A percentile compares a stretch with the other conserved stretches of the same genome.
Conservation (phyloP, 1,140 invertebrate species). For the Cyclina sinensis region DNA sequence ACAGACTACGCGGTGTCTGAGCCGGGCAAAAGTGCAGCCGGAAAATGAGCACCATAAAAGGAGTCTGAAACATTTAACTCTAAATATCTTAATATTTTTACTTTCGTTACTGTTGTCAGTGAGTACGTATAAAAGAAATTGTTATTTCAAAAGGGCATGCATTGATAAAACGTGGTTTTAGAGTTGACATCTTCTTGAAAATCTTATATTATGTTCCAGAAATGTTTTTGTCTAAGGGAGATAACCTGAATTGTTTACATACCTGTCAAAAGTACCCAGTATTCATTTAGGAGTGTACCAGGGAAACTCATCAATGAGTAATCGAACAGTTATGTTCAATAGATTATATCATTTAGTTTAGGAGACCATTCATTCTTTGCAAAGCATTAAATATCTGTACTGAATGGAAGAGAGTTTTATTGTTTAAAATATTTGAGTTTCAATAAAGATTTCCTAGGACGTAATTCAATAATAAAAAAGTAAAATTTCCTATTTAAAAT, state of each 20-base stretch:
- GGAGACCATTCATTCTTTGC: no score
- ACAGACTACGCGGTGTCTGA: not conserved
- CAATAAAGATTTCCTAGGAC: no score
- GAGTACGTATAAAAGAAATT: not conserved
- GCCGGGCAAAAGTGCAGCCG: constrained; percentile 4
- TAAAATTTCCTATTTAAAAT: no score
- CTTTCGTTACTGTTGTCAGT: not conserved
- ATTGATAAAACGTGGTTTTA: not conserved
- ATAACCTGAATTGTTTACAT: constrained; percentile 29
- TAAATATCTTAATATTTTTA: not conserved
- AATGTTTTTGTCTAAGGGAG: not conserved
- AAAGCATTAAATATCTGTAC: no score
- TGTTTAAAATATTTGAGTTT: no score
- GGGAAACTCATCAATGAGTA: constrained; percentile 8
- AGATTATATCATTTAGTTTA: not conserved
- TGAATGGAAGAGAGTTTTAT: no score
- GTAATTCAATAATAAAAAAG: no score
- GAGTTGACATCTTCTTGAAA: not conserved
- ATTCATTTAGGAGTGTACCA: not conserved
- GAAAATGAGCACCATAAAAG: constrained; percentile 61
- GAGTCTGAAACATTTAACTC: not conserved
- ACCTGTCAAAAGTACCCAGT: not conserved
- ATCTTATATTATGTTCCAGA: not conserved
- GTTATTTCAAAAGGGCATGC: not conserved
- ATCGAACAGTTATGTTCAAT: constrained; percentile 7